Evolutionary conservation across 2,797 vertebrate species (phyloP), one percentile per base, ranked within the genome.

Genomic region (Poeciliopsis paucimaculata): DNA sequence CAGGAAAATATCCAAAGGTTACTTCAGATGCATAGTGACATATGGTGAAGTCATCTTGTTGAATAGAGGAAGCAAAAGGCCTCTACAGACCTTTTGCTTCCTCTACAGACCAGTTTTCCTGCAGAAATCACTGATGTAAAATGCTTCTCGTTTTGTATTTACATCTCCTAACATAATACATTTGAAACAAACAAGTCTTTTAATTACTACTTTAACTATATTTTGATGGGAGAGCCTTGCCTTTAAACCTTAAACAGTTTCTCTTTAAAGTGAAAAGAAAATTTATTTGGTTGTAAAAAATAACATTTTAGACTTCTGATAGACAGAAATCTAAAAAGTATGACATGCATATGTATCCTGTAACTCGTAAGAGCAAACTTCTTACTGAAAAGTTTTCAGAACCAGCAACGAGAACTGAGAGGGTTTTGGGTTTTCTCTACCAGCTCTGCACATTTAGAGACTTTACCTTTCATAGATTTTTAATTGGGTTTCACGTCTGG

Each of bases 31-130:
- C 80, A 82, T 2, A 71, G 76, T 8, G 47, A 80, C 90, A 87
- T 79, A 34, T 82, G 87, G 84, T 51, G 73, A 88, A 91, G 86
- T 85, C 75, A 81, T 90, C 73, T 82, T 39, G 62, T 45, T 68
- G 49, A 81, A 78, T 31, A 60, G 31, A 43, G 84, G 80, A 88
- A 82, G 77, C 41, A 43, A 73, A 79, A 77, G 4, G 66, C 53
- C 82, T 86, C 76, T 3, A 39, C 20, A 80, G 85, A 83, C 75
- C 55, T 41, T 41, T 41, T 41, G 39, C 39, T 41, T 41, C 7
- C 39, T 41, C 39, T 41, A 9, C 39, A 41, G 39, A 41, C 39
- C 39, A 41, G 39, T 62, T 84, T 88, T 88, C 84, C 86, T 84
- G 83, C 28, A 46, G 15, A n/a, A 81, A 60, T 45, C 39, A 53